These are phyloP conservation scores for Osmoderma eremita DNA, from an alignment of 2,888 invertebrate species.

Conservation along the genomic window DNA sequence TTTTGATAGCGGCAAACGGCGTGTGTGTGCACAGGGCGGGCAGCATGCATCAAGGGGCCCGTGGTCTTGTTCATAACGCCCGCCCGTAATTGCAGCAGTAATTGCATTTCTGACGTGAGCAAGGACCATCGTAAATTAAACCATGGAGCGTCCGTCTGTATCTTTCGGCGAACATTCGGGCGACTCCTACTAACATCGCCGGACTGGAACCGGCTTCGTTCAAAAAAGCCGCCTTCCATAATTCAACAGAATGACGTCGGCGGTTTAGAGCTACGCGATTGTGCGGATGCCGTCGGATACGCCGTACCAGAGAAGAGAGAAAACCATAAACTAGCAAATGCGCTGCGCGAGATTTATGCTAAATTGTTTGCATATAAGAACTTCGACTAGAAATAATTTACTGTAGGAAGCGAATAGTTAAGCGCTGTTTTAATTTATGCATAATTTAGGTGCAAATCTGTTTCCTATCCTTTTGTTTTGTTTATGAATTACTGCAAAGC, in stretches of 20 bases:
- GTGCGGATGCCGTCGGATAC: constrained; percentile 9
- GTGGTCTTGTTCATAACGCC: constrained; percentile 51
- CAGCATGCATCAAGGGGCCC: constrained; percentile 47
- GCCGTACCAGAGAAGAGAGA: constrained; percentile 3
- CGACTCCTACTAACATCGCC: constrained; percentile 31
- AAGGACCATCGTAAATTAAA: constrained; percentile 50
- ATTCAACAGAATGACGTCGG: constrained; percentile 21
- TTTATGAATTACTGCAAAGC: too few relatives aligned
- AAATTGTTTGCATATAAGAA: constrained; percentile 30
- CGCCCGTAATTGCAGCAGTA: constrained; percentile 55
- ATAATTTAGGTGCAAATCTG: too few relatives aligned
- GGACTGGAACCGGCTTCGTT: constrained; percentile 24
- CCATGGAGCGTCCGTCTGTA: constrained; percentile 37
- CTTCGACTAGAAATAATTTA: constrained; percentile 5
- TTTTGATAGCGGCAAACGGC: neutral
- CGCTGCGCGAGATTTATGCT: constrained; percentile 27
- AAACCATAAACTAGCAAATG: constrained; percentile 26
- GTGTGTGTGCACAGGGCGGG: constrained; percentile 10
- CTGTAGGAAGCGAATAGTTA: neutral
- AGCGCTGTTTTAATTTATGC: too few relatives aligned
- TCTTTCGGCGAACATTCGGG: constrained; percentile 39
- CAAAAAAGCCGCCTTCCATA: constrained; percentile 26
- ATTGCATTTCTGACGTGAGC: constrained; percentile 53
- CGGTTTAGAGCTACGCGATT: neutral
- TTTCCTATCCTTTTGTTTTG: too few relatives aligned